Evolutionary conservation across 92 coral and sea anemone genomes (phyloP).

Genomic region (Muricea muricata): DNA sequence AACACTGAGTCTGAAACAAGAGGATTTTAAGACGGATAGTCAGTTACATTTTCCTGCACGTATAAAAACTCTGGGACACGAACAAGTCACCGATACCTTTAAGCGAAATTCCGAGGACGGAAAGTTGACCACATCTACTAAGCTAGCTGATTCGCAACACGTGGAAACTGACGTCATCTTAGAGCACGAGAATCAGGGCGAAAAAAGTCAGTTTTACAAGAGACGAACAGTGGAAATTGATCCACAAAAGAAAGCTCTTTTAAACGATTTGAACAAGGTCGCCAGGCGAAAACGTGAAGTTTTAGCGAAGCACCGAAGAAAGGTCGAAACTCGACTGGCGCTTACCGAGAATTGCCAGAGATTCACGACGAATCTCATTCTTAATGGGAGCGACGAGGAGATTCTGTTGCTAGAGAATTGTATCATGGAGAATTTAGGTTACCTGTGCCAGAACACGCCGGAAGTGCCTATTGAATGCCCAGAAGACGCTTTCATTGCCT

Average conservation of each 20-base stretch:
- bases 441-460: slow-evolving; percentile 40
- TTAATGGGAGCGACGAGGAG: slow-evolving; percentile 29
- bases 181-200: neutral
- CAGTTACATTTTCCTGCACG: too few relatives aligned
- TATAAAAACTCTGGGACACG: neutral
- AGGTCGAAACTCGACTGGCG: slow-evolving; percentile 32
- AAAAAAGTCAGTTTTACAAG: neutral
- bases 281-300: slow-evolving; percentile 13
- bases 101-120: neutral
- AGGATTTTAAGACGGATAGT: too few relatives aligned
- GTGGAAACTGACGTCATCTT: too few relatives aligned
- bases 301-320: slow-evolving; percentile 1
- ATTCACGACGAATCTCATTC: slow-evolving; percentile 18
- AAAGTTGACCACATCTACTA: neutral
- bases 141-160: too few relatives aligned
- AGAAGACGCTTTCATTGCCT: slow-evolving; percentile 14
- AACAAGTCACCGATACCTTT: neutral
- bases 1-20: too few relatives aligned
- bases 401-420: slow-evolving; percentile 22
- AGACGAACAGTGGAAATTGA: neutral
- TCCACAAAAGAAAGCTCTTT: neutral
- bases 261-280: neutral
- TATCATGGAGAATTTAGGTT: slow-evolving; percentile 41
- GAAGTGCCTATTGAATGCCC: slow-evolving; percentile 36
- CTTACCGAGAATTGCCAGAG: slow-evolving; percentile 26